Conservation (phyloP, 2,797 vertebrate genomes). For the Apodemus agrarius region DNA sequence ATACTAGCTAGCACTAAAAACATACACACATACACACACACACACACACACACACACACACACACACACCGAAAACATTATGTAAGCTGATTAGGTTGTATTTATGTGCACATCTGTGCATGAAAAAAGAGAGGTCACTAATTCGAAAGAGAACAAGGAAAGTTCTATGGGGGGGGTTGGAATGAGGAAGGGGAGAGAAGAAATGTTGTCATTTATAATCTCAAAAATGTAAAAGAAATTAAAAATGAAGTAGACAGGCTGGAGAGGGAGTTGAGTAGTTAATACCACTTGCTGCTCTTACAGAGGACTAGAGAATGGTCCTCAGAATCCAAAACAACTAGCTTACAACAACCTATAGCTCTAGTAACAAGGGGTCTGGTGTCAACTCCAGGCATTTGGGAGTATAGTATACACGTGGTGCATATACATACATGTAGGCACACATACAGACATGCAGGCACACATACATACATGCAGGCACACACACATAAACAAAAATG, state of each 20-base stretch:
- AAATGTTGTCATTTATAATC: neutral
- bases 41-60: no score
- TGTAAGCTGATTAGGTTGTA: neutral
- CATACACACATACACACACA: no score
- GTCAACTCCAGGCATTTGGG: neutral
- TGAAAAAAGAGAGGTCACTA: neutral
- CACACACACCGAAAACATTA: neutral
- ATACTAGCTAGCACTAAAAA: no score
- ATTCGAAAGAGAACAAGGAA: neutral
- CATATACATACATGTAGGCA: neutral
- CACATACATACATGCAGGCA: neutral
- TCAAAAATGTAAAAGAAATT: neutral
- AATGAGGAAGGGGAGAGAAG: no score
- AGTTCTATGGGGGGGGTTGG: no score
- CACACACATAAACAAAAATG: neutral
- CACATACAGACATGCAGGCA: neutral
- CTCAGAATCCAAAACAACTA: no score
- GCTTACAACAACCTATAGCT: neutral
- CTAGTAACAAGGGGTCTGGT: neutral
- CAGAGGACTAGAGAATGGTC: neutral
- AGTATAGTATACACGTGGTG: neutral
- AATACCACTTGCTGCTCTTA: neutral
- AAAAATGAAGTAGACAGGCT: neutral
- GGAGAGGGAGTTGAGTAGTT: neutral
- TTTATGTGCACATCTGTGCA: neutral